A percentile compares a stretch with the other conserved stretches of the same genome.
Conservation (phyloP, 2,113 vertebrate species). For the Alouatta palliata region DNA sequence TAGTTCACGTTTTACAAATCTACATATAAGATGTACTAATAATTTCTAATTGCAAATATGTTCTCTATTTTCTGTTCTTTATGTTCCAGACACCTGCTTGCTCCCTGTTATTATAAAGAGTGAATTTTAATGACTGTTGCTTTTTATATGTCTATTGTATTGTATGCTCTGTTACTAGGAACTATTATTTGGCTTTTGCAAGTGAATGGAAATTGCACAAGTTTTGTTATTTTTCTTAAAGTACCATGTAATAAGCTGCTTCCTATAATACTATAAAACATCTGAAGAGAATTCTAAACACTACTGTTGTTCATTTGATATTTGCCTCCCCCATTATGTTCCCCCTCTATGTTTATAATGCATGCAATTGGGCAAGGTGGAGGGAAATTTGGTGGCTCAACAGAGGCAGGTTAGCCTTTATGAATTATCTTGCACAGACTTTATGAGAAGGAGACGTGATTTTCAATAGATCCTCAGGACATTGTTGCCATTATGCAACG, state of each 20-base stretch:
- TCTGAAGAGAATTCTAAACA: background rate
- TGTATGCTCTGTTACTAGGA: background rate
- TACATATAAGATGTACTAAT: background rate
- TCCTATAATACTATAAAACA: background rate
- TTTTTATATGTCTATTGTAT: background rate
- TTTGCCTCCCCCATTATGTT: background rate
- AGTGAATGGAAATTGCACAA: background rate
- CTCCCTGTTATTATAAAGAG: background rate
- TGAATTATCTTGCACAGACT: background rate
- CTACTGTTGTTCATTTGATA: background rate
- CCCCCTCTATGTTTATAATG: background rate
- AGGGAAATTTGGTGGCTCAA: background rate
- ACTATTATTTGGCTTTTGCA: conserved; percentile 4
- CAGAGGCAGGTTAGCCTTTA: background rate
- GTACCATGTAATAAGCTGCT: background rate
- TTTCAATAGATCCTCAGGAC: background rate
- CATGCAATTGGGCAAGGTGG: rapidly evolving
- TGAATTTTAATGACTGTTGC: background rate
- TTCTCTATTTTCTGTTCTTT: background rate
- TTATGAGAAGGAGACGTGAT: background rate
- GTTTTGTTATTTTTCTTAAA: conserved; percentile 18
- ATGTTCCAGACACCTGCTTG: background rate
- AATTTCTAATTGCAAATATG: background rate
- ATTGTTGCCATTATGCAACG: background rate
- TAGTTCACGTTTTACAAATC: background rate